Base-by-base conservation (phyloP, 2,888 invertebrate species). In the Drosophila monieri region DNA sequence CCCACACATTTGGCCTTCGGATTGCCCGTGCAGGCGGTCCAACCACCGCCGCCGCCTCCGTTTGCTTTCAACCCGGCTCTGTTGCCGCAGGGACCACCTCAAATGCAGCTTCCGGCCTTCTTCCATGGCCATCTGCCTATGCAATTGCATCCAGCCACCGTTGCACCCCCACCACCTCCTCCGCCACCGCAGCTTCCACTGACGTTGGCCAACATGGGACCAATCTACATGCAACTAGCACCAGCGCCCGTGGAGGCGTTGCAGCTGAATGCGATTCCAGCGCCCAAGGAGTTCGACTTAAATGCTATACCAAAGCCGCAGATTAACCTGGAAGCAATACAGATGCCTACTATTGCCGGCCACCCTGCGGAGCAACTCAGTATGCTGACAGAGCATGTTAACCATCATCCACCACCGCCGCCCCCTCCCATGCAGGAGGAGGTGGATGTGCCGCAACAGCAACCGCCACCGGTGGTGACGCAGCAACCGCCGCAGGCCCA, bases 221-320 rank as follows among this genome's bases (percentile, higher is more conserved):
- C 90, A 21, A 83, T 92, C 8, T 92, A 91, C 73, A 90, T 91
- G 81, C 92, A 92, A 74, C 92, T 92, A 43, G 87, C 80, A 39
- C 73, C 86, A 44, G 35, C 79, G 12, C 91, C 92, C 62, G 93
- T 93, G 6, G 93, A 94, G 74, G 93, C 94, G 1, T 91, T 94
- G 88, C 94, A 94, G 80, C 92, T 94, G 14, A 94, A 94, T 81
- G 93, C 93, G 68, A 94, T 94, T 80, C 94, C 94, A 21, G 93
- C 94, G 2, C 94, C 94, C 0, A 92, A 93, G 80, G 93, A 94
- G 3, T 92, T 94, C 51, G 93, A 94, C 71, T 84, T 94, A 51
- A 94, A 93, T 79, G 93, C 94, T 74, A 94, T 94, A 69, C 93
- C 94, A 6, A 94, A 94, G 75, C 93, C 94, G 0, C 93, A 94